A percentile compares a stretch with the other conserved stretches of the same genome.
These are phyloP conservation scores for Drosophila santomea DNA, from an alignment of 1,140 invertebrate genomes.

Conservation along the genomic window DNA sequence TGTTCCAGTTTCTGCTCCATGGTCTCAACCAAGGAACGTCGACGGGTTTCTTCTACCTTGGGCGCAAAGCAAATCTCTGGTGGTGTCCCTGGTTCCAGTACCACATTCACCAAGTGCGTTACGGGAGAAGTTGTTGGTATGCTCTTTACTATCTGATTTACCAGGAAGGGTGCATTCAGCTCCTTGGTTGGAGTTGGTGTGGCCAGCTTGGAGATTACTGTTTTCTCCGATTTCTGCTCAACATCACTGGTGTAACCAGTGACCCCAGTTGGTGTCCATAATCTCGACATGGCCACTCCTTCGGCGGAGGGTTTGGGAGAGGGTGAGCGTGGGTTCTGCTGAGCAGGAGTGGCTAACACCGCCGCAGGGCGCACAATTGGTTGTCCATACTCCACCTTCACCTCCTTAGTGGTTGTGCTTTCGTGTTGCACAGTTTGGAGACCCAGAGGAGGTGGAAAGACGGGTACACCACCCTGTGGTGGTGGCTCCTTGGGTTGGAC, in stretches of 20 bases:
- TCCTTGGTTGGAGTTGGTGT: slow-evolving; percentile 81
- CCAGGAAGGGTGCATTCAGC: slow-evolving; percentile 86
- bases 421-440: slow-evolving; percentile 73
- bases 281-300: slow-evolving; percentile 87
- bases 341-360: slow-evolving; percentile 69
- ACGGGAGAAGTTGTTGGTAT: slow-evolving; percentile 76
- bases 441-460: slow-evolving; percentile 32
- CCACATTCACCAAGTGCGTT: slow-evolving; percentile 80
- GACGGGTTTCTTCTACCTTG: slow-evolving; percentile 77
- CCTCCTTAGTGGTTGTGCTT: slow-evolving; percentile 62
- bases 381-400: slow-evolving; percentile 75
- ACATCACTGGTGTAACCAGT: slow-evolving; percentile 58
- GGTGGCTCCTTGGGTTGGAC: slow-evolving; percentile 87
- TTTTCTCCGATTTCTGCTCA: slow-evolving; percentile 58
- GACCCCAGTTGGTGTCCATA: slow-evolving; percentile 85
- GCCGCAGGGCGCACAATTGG: slow-evolving; percentile 83
- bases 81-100: slow-evolving; percentile 87
- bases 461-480: slow-evolving; percentile 82
- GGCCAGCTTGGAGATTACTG: slow-evolving; percentile 71
- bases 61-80: slow-evolving; percentile 88
- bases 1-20: slow-evolving; percentile 87
- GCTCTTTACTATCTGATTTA: slow-evolving; percentile 84
- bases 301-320: slow-evolving; percentile 86
- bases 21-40: slow-evolving; percentile 86
- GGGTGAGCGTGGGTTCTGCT: slow-evolving; percentile 67